phyloP scores from a whole-genome alignment of 1,140 invertebrate species.

The Heliconius nattereri region DNA sequence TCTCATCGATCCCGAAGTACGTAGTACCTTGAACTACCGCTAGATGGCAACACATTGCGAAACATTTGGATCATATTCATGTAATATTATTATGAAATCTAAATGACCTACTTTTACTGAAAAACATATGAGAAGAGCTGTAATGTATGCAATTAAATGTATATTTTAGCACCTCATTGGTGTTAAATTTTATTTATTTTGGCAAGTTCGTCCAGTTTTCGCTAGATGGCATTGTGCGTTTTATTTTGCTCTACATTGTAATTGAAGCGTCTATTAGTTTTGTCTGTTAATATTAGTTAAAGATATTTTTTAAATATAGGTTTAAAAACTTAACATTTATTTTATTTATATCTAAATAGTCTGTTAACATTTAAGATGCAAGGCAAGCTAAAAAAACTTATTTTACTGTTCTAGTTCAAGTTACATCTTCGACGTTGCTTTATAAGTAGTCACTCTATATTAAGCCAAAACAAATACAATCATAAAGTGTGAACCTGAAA shows the following conservation, averaged over 20 bases:
- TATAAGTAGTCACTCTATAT: too few relatives aligned
- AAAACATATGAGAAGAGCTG: slow-evolving; percentile 22
- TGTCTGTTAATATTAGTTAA: too few relatives aligned
- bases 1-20: slow-evolving; percentile 42
- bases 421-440: not conserved
- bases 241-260: not conserved
- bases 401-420: not conserved
- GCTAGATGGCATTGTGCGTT: slow-evolving; percentile 25
- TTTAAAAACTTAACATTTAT: too few relatives aligned
- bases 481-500: too few relatives aligned
- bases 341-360: too few relatives aligned
- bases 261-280: too few relatives aligned
- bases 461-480: too few relatives aligned
- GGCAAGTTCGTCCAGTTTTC: slow-evolving; percentile 15
- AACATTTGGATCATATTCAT: slow-evolving; percentile 29
- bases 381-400: not conserved
- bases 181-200: slow-evolving; percentile 7
- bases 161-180: not conserved
- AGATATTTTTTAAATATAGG: too few relatives aligned
- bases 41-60: slow-evolving; percentile 42
- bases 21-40: slow-evolving; percentile 29
- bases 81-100: slow-evolving; percentile 26
- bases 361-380: too few relatives aligned
- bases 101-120: slow-evolving; percentile 19
- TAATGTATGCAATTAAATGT: slow-evolving; percentile 12